phyloP scores from a whole-genome alignment of 2,113 vertebrate genomes.

The Megaceryle maxima region DNA sequence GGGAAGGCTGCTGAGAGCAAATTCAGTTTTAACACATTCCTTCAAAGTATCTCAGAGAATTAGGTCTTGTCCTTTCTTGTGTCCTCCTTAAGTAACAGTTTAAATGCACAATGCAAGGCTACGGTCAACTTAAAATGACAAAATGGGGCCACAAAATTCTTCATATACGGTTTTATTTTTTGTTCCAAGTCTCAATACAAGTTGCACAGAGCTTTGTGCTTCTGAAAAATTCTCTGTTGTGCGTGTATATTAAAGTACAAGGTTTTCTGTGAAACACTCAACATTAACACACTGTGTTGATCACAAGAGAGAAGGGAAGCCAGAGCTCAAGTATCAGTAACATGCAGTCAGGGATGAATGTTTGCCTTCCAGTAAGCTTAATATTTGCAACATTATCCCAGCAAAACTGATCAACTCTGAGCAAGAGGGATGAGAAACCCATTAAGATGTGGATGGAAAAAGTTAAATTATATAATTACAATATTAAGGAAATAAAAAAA shows the following conservation, averaged over 20 bases:
- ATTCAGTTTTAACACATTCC: conserved; percentile 12
- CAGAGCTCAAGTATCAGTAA: neutral
- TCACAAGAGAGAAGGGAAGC: neutral
- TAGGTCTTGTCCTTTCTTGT: neutral
- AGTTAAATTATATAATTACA: neutral
- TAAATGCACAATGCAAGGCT: neutral
- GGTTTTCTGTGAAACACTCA: neutral
- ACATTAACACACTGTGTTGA: neutral
- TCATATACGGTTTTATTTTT: neutral
- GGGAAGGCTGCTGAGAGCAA: neutral
- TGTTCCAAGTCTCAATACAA: neutral
- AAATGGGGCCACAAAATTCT: neutral
- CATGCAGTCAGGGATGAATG: neutral
- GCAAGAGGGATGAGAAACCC: neutral
- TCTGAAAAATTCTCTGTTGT: neutral
- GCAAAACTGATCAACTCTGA: neutral
- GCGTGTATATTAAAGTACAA: neutral
- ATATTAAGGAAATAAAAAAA: neutral
- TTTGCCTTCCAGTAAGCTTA: neutral
- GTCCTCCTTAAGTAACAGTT: neutral
- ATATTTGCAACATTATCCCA: neutral
- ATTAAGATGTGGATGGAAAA: neutral
- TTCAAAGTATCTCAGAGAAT: neutral
- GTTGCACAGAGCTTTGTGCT: neutral
- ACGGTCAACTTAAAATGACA: neutral